phyloP scores from a whole-genome alignment of 64 coral and sea anemone genomes.

The Dendronephthya gigantea region DNA sequence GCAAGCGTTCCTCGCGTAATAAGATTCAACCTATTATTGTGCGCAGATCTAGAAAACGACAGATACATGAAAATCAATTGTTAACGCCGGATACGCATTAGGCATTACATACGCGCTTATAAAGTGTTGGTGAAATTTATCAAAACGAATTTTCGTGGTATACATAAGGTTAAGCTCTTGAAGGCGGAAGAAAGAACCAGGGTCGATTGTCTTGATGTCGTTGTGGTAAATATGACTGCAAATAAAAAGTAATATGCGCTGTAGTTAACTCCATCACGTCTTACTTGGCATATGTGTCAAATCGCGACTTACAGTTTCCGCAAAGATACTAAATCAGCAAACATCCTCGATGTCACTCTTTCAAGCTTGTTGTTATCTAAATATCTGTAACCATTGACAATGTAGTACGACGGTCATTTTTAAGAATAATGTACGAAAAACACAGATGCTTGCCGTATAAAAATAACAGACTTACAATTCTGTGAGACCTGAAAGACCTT shows the following conservation, averaged over 20 bases:
- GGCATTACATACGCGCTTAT: no score
- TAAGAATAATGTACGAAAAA: no score
- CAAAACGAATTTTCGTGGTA: not conserved
- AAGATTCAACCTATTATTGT: not conserved
- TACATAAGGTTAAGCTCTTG: not conserved
- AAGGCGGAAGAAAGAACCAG: not conserved
- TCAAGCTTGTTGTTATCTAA: not conserved
- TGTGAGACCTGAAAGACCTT: not conserved
- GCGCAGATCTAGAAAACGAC: not conserved
- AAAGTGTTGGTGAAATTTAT: no score
- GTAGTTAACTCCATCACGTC: no score
- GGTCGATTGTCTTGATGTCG: not conserved
- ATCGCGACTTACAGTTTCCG: not conserved
- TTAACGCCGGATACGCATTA: no score
- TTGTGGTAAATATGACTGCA: not conserved
- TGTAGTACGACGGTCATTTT: no score
- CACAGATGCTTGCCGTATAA: not conserved
- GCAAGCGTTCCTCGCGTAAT: not conserved
- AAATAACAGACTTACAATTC: not conserved
- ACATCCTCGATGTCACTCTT: not conserved
- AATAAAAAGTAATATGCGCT: no score
- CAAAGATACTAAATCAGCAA: not conserved
- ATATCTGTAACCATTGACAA: not conserved
- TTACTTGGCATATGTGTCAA: not conserved
- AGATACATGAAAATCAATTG: not conserved